These are phyloP conservation scores for Muscicapa striata DNA, from an alignment of 2,797 vertebrate genomes.

Conservation along the genomic window DNA sequence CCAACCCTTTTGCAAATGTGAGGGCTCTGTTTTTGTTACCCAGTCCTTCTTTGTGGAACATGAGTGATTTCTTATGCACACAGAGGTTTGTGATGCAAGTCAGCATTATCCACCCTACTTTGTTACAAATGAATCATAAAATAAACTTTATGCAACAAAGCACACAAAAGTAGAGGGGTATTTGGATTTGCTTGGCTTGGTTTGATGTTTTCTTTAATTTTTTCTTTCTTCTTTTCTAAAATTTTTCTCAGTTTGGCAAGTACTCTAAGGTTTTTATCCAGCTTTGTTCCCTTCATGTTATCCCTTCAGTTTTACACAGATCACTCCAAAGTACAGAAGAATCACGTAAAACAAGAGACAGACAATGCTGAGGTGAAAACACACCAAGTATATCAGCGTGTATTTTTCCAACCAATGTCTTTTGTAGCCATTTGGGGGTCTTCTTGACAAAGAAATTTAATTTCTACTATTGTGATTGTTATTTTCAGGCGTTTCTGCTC, in stretches of 20 bases:
- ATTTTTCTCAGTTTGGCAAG: neutral
- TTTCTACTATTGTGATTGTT: neutral
- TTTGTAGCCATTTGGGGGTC: neutral
- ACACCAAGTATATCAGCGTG: neutral
- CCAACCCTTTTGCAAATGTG: neutral
- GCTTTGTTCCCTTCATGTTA: neutral
- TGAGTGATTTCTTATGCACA: neutral
- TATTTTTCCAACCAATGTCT: neutral
- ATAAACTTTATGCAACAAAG: neutral
- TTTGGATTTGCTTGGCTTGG: neutral
- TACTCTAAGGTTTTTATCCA: neutral
- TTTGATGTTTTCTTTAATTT: neutral
- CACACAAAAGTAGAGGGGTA: neutral
- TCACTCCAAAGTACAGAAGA: neutral
- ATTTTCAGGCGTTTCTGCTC: neutral
- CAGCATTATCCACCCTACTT: neutral
- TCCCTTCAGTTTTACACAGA: neutral
- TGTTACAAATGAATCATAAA: conserved; percentile 12
- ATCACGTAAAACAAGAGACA: neutral
- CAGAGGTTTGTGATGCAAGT: neutral
- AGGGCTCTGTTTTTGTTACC: neutral
- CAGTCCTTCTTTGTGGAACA: accelerated
- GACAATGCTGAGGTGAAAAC: neutral
- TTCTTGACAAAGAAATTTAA: neutral
- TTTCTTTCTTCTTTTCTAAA: too few relatives aligned